Evolutionary conservation across 2,888 invertebrate species (phyloP), one percentile per base, ranked within the genome.

Genomic region (Alitta virens): DNA sequence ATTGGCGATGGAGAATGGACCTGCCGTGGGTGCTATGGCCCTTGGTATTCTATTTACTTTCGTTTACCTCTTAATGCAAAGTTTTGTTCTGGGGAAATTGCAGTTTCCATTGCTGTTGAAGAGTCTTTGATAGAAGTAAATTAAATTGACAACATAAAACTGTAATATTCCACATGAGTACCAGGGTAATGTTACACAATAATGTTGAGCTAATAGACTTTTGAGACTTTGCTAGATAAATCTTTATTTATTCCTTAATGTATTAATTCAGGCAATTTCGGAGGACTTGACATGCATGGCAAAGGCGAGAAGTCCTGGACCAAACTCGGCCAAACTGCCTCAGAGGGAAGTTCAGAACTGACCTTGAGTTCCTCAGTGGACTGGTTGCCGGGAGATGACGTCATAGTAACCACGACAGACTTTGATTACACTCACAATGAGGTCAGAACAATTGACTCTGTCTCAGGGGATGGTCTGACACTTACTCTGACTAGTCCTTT

Each of bases 401-500:
- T 70, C 14, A 58, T 65, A 1, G 46, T 71, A 3, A 61, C 65
- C 5, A 26, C 68, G 1, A 68, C 68, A 16, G 54, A 60, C 1
- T 64, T 53, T 42, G 53, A 50, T 51, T 52, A 67, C 25, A 38
- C 49, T 23, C 63, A 71, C 18, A 65, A 64, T 2, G 71, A 71
- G 58, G 56, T 56, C 9, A 33, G 54, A 23, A 63, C 38, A 9
- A 71, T 71, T n/a, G 42, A 42, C 1, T 26, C 67, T 5, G 68
- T 71, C 0, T 68, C 68, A 42, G 61, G 63, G 12, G 63, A 65
- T 27, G 23, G 54, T 12, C 56, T 38, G 21, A 72, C 70, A 5
- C 40, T 76, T 9, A 73, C 71, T 0, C 66, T 77, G 16, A 73
- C 73, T 61, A 56, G 50, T 9, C 63, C 74, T 14, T 60, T 76